Percentiles rank a stretch among this genome's conserved stretches.
phyloP scores from a whole-genome alignment of 2,113 vertebrate species.

The Rhinogobius similis region DNA sequence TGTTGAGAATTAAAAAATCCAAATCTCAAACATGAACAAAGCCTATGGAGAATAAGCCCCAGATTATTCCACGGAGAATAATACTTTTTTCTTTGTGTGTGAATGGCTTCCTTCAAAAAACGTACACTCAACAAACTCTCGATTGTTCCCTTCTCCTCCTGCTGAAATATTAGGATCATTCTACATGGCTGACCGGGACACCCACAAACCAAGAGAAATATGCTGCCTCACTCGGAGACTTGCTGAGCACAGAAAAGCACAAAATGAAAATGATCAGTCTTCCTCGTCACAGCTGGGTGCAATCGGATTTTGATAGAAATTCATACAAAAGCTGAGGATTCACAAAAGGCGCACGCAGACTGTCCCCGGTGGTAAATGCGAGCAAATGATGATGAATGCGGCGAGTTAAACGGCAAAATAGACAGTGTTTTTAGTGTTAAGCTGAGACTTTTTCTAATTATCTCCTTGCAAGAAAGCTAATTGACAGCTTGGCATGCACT shows the following conservation, averaged over 20 bases:
- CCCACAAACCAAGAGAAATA: constrained; percentile 3
- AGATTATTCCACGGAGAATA: not conserved
- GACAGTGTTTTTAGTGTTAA: constrained; percentile 47
- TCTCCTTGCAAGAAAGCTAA: not conserved
- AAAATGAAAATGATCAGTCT: constrained; percentile 45
- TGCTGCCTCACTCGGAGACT: constrained; percentile 25
- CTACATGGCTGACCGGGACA: constrained; percentile 13
- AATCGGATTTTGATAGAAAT: not conserved
- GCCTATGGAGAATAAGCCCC: too few species aligned
- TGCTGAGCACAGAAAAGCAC: constrained; percentile 50
- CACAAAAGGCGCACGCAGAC: not conserved
- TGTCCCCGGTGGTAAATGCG: not conserved
- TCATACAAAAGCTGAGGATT: not conserved
- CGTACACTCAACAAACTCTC: not conserved
- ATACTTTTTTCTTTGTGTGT: constrained; percentile 15
- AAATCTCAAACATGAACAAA: too few species aligned
- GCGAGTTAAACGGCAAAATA: constrained; percentile 14
- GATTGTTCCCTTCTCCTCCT: not conserved
- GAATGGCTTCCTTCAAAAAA: not conserved
- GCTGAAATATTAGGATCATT: constrained; percentile 29
- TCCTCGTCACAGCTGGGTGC: constrained; percentile 24
- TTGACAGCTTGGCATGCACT: too few species aligned
- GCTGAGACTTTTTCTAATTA: constrained; percentile 53
- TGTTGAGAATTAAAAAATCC: too few species aligned
- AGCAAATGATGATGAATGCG: constrained; percentile 21